Percentiles rank a stretch among this genome's conserved stretches.
These are phyloP conservation scores for Neogobius melanostomus DNA, from an alignment of 2,113 vertebrate genomes.

Conservation along the genomic window DNA sequence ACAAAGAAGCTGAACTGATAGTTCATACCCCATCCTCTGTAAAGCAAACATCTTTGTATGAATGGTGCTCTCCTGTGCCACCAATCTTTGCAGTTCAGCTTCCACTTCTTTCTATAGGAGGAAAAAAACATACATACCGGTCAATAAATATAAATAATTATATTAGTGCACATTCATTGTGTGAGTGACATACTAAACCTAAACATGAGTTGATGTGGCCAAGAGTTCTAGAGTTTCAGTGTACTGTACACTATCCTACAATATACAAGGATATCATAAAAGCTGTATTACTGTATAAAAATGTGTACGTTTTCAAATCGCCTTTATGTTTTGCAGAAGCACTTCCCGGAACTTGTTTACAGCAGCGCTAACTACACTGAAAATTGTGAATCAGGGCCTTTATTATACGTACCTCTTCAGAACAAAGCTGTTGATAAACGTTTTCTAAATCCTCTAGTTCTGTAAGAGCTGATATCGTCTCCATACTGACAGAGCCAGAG, in stretches of 20 bases:
- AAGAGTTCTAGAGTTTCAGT: not conserved
- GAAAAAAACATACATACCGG: constrained; percentile 8
- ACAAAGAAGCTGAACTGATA: too few relatives aligned
- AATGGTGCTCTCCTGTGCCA: constrained; percentile 85
- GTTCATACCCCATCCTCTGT: constrained; percentile 89
- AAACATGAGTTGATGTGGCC: not conserved
- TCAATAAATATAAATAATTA: not conserved
- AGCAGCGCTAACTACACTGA: not conserved
- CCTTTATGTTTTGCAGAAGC: constrained; percentile 1
- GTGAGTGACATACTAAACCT: too few relatives aligned
- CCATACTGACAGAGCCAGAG: constrained; percentile 67
- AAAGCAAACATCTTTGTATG: constrained; percentile 92
- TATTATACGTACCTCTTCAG: constrained; percentile 81
- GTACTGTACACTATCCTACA: not conserved
- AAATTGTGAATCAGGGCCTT: not conserved
- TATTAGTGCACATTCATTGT: not conserved
- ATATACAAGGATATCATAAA: not conserved
- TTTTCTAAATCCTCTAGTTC: constrained; percentile 90
- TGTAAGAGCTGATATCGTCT: constrained; percentile 84
- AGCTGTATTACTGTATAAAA: not conserved
- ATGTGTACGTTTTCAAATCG: not conserved
- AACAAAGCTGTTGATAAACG: constrained; percentile 87
- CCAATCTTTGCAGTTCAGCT: constrained; percentile 83
- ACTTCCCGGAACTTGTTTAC: constrained; percentile 14
- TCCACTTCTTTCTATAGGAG: constrained; percentile 82